Base-by-base conservation (phyloP, 2,113 vertebrate genomes). In the Sebastes schlegelii region DNA sequence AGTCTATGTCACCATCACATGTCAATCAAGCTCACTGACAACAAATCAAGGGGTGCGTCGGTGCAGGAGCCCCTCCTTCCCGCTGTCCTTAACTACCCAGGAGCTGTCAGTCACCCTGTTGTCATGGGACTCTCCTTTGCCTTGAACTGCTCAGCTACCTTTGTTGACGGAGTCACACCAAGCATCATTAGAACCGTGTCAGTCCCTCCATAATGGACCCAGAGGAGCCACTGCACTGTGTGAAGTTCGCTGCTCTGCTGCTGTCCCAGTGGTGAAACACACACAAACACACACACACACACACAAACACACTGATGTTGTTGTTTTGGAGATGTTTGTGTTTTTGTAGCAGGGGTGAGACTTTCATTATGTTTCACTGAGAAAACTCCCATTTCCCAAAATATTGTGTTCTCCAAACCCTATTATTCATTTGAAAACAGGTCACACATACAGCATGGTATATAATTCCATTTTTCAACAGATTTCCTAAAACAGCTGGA, bases 51-150 rank as follows among this genome's bases (percentile, higher is more conserved):
- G 46, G 73, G 58, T 58, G 79, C 65, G n/a, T 77, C 76, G 0
- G 65, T 49, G 83, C 80, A 83, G 77, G 80, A 67, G 1, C 14
- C 77, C 62, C 62, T 72, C 66, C 61, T 69, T 75, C 88, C 86
- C 0, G 8, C 80, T 74, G 80, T 73, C 80, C 52, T 0, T 1
- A 12, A 12, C 19, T 6, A 80, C 75, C 84, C 13, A 0, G 64
- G 75, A 71, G 86, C 89, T 82, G 84, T 80, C 86, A 82, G 6
- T 90, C 84, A 86, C 60, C 51, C 34, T 1, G 78, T 49, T 52
- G 77, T 71, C 64, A 11, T 21, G 60, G 72, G 63, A 71, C 45
- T 10, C 21, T 34, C 45, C 43, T 58, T 34, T 23, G n/a, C 48
- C 64, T 80, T 84, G 54, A 77, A 84, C 84, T 6, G 65, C 84